Evolutionary conservation across 2,888 invertebrate genomes (phyloP), one percentile per base, ranked within the genome.

Genomic region (Hirudinaria manillensis): DNA sequence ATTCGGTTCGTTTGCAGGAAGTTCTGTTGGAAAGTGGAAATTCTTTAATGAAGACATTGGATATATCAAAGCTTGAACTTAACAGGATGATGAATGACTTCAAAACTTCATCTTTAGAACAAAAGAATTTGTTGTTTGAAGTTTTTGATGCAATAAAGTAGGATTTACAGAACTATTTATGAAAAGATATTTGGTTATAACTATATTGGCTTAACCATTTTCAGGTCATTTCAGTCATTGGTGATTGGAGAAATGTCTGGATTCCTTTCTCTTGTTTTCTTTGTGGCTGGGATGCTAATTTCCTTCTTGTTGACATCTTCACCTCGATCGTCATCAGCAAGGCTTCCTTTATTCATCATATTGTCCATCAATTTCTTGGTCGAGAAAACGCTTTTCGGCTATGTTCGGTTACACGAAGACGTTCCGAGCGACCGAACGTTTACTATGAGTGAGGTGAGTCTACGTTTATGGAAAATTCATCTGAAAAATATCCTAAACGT

Each of bases 191-290:
- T 56, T 56, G 6, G 3, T 7, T 61, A 21, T 10, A 61, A 16
- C n/a, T 61, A 21, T 27, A 61, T 16, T 7, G n/a, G 7, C 61
- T 7, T 29, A 24, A 32, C 24, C 27, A 87, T 88, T 76, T 82
- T 90, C 56, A 83, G 85, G 21, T 86, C 86, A 71, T 86, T 90
- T 76, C 89, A 89, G 82, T 84, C 86, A 68, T 88, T 89, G 87
- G 86, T 90, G 75, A 83, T 90, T 10, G 89, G 89, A 4, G 90
- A 90, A 85, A 86, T 90, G 73, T 89, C 89, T 0, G 89, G 89
- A 86, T 84, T 90, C 76, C 89, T 90, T 81, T 88, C 89, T 0
- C 82, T 89, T 38, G 82, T 89, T n/a, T 90, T 89, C 83, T 90
- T 89, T 80, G 82, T 87, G 24, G 79, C 86, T 4, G 84, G 87